Evolutionary conservation across 23 tunicate species (phyloP).

Genomic region (Styela clava): DNA sequence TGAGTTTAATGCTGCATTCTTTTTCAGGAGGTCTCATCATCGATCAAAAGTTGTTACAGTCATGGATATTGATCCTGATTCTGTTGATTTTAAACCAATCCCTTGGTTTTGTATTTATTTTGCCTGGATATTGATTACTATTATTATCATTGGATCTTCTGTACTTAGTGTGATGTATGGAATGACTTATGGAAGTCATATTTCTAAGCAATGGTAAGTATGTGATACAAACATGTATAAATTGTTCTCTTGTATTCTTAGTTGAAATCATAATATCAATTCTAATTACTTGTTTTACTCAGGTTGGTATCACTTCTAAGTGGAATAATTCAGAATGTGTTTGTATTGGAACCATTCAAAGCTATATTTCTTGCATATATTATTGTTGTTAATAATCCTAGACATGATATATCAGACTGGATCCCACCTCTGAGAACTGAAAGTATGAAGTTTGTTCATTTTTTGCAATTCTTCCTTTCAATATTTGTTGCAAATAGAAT

Average conservation of each 20-base stretch:
- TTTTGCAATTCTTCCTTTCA: not conserved
- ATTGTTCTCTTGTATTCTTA: too few relatives aligned
- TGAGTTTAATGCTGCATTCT: too few relatives aligned
- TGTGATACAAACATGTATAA: too few relatives aligned
- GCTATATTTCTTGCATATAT: conserved; percentile 33
- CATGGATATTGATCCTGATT: conserved; percentile 25
- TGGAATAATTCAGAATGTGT: conserved; percentile 21
- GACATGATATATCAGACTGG: conserved; percentile 51
- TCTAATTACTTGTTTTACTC: not conserved
- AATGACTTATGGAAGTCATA: conserved; percentile 31
- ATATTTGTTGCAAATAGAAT: not conserved
- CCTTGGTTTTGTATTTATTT: conserved; percentile 27
- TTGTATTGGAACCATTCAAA: conserved; percentile 41
- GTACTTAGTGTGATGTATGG: conserved; percentile 27
- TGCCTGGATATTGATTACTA: conserved; percentile 22
- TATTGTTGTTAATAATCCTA: not conserved
- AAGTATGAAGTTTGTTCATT: not conserved
- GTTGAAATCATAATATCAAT: too few relatives aligned
- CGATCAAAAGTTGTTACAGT: conserved; percentile 1
- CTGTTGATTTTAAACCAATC: conserved; percentile 26
- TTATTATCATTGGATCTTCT: not conserved
- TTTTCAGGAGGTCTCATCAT: conserved; percentile 5
- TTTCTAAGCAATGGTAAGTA: conserved; percentile 41
- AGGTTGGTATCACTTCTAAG: conserved; percentile 50
- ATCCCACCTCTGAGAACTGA: conserved; percentile 25